Percentiles rank a stretch among this genome's conserved stretches.
phyloP scores from a whole-genome alignment of 2,113 vertebrate genomes.

The Reinhardtius hippoglossoides region DNA sequence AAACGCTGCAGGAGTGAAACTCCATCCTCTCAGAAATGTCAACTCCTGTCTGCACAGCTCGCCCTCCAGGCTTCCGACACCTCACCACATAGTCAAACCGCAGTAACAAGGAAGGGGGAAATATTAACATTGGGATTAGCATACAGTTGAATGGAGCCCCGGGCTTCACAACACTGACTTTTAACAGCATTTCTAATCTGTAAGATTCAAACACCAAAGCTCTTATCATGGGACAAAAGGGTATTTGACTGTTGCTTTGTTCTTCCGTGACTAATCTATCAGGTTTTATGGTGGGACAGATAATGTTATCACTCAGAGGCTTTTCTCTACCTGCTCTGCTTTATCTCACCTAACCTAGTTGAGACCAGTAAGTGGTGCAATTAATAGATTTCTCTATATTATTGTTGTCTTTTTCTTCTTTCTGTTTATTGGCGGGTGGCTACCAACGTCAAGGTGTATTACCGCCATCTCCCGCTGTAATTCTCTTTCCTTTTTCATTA shows the following conservation, averaged over 20 bases:
- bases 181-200: not conserved
- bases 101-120: conserved; percentile 23
- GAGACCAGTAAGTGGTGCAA: conserved; percentile 23
- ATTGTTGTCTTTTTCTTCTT: no score
- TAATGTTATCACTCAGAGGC: conserved; percentile 72
- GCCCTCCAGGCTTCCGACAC: not conserved
- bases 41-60: conserved; percentile 10
- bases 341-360: conserved; percentile 57
- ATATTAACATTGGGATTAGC: conserved; percentile 58
- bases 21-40: conserved; percentile 22
- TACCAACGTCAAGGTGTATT: no score
- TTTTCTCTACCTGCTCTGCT: conserved; percentile 48
- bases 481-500: no score
- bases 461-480: no score
- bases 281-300: conserved; percentile 74
- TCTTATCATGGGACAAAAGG: conserved; percentile 65
- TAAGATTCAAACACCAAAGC: conserved; percentile 50
- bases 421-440: no score
- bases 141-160: conserved; percentile 68
- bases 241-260: conserved; percentile 71
- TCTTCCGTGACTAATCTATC: conserved; percentile 74
- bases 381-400: conserved; percentile 12
- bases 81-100: conserved; percentile 20
- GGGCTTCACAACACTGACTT: conserved; percentile 48
- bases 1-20: conserved; percentile 2